Evolutionary conservation across 2,888 invertebrate species (phyloP).

Genomic region (Ornithoptera alexandrae): DNA sequence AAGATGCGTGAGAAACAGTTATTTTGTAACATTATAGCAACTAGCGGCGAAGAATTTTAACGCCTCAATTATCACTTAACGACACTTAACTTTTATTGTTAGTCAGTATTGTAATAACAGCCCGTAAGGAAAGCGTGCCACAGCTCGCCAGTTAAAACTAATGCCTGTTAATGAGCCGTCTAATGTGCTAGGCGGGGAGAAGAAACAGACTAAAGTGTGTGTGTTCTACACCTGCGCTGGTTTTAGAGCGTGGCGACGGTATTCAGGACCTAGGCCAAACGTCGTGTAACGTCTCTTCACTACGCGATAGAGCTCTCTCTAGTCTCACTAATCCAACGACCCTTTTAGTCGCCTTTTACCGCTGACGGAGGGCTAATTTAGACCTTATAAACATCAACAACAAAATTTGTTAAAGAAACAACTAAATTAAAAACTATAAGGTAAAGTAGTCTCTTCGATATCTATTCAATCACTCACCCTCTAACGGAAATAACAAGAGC

Average conservation of each 20-base stretch:
- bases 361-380: no score
- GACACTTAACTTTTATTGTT: not conserved
- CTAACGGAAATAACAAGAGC: no score
- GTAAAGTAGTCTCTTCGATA: no score
- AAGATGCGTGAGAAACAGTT: not conserved
- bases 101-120: not conserved
- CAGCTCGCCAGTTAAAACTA: not conserved
- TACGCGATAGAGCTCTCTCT: no score
- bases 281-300: no score
- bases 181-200: not conserved
- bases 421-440: no score
- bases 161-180: not conserved
- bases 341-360: no score
- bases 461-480: no score
- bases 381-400: no score
- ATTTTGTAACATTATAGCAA: not conserved
- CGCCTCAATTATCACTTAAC: constrained; percentile 8
- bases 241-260: not conserved
- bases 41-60: constrained; percentile 8
- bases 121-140: not conserved
- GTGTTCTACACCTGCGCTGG: not conserved
- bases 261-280: not conserved
- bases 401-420: no score
- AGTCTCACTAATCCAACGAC: no score
- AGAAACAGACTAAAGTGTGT: not conserved